phyloP scores from a whole-genome alignment of 2,888 invertebrate genomes.

The Eilema griseolum region DNA sequence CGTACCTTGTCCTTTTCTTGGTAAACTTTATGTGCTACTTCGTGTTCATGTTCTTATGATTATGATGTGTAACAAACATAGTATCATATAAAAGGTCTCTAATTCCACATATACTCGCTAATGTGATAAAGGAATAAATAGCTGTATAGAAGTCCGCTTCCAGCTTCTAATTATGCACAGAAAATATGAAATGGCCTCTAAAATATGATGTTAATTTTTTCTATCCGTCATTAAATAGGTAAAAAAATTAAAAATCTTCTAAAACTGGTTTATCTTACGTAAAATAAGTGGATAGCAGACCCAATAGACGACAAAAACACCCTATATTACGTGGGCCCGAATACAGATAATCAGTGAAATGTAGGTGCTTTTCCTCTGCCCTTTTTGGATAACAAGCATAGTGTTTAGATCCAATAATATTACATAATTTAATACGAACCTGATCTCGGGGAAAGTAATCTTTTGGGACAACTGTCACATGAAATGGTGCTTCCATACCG shows the following conservation, averaged over 20 bases:
- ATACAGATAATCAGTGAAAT: not conserved
- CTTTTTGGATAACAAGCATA: not conserved
- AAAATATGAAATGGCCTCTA: not conserved
- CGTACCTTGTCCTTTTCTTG: not conserved
- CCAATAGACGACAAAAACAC: no score
- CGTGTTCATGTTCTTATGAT: not conserved
- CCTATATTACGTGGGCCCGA: not conserved
- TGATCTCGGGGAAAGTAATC: conserved; percentile 16
- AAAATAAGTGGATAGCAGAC: no score
- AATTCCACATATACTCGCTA: no score
- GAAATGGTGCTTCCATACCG: not conserved
- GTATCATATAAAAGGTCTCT: not conserved
- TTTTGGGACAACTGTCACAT: conserved; percentile 16
- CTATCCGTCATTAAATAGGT: not conserved
- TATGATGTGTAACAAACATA: not conserved
- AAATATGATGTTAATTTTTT: not conserved
- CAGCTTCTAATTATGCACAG: not conserved
- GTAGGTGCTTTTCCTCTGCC: not conserved
- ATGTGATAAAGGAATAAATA: no score
- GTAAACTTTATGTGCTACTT: not conserved
- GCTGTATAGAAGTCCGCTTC: no score
- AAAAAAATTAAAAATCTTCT: no score
- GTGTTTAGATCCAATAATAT: not conserved
- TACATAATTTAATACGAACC: conserved; percentile 17
- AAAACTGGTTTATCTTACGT: no score